A percentile compares a stretch with the other conserved stretches of the same genome.
Conservation (phyloP, 2,113 vertebrate genomes). For the Panthera leo region DNA sequence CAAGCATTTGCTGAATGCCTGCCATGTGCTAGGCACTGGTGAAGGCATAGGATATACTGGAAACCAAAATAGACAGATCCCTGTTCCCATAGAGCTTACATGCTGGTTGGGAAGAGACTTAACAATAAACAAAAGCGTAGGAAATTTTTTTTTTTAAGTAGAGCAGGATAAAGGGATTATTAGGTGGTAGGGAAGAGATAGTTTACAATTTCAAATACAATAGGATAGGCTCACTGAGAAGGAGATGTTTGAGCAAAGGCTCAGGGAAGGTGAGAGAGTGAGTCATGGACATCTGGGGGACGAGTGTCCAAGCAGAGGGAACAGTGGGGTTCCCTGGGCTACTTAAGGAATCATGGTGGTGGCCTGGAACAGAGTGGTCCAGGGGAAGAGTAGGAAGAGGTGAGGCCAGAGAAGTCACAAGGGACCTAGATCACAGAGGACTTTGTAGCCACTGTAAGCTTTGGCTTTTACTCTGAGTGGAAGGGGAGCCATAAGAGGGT, state of each 20-base stretch:
- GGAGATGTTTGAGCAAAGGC: neutral
- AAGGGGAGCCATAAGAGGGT: neutral
- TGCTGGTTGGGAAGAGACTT: neutral
- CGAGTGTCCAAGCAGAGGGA: neutral
- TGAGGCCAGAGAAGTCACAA: neutral
- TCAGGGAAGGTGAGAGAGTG: neutral
- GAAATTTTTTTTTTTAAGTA: neutral
- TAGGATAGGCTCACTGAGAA: neutral
- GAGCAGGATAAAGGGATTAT: neutral
- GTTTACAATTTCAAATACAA: neutral
- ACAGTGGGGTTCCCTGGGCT: accelerated
- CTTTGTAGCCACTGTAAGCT: neutral
- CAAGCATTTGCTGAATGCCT: neutral
- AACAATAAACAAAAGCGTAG: neutral
- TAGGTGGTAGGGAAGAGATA: neutral
- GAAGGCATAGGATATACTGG: neutral
- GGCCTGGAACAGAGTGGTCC: neutral
- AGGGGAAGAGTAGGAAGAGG: neutral
- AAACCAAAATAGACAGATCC: neutral
- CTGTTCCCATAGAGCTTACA: neutral
- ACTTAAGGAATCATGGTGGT: accelerated
- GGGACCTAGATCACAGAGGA: neutral
- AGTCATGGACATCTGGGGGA: neutral
- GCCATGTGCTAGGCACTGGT: accelerated
- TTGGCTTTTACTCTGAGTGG: neutral